Conservation (phyloP, 2,888 invertebrate genomes). For the Phragmatobia fuliginosa region DNA sequence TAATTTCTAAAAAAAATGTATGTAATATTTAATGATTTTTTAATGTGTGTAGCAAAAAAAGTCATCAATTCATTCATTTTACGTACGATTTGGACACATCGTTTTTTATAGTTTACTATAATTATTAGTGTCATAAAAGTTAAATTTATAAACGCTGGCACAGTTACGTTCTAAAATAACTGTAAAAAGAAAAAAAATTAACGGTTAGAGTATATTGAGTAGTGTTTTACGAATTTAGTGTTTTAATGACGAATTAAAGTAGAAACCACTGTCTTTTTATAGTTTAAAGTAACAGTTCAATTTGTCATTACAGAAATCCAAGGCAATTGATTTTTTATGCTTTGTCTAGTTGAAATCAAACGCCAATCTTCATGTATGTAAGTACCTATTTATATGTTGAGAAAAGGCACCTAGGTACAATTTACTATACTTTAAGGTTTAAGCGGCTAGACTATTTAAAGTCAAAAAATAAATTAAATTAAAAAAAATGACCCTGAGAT, state of each 20-base stretch:
- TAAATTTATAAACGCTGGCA: too few species aligned
- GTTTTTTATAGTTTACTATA: too few species aligned
- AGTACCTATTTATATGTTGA: slow-evolving; percentile 48
- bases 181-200: not conserved
- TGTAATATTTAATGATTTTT: too few species aligned
- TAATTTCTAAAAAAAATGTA: too few species aligned
- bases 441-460: slow-evolving; percentile 44
- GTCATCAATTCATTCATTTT: too few species aligned
- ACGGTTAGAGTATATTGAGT: not conserved
- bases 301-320: not conserved
- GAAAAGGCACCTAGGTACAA: slow-evolving; percentile 81
- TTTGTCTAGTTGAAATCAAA: slow-evolving; percentile 34
- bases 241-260: not conserved
- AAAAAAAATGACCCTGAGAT: slow-evolving; percentile 6
- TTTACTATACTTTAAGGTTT: slow-evolving; percentile 54
- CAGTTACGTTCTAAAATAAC: too few species aligned
- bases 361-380: slow-evolving; percentile 30
- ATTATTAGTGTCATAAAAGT: too few species aligned
- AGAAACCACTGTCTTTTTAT: not conserved
- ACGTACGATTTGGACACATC: too few species aligned
- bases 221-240: not conserved
- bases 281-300: not conserved
- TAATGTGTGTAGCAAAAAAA: too few species aligned
- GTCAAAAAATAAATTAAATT: slow-evolving; percentile 37
- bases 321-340: slow-evolving; percentile 22